phyloP scores from a whole-genome alignment of 2,888 invertebrate genomes.

The Drosophila dives region DNA sequence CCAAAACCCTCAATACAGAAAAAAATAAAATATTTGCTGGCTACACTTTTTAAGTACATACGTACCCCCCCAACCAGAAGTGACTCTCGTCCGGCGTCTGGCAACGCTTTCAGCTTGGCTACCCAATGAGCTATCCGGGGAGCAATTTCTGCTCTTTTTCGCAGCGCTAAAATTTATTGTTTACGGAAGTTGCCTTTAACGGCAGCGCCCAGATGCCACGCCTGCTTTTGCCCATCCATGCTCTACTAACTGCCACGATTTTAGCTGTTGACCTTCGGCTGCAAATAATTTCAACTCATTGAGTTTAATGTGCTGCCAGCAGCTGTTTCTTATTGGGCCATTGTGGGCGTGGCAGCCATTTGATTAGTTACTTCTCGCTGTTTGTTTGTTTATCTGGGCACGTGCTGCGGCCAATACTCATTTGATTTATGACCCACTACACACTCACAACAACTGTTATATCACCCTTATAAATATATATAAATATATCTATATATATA shows the following conservation, averaged over 20 bases:
- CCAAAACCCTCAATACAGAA: constrained; percentile 4
- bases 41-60: constrained; percentile 19
- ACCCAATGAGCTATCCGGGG: constrained; percentile 32
- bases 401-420: constrained; percentile 71
- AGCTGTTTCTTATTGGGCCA: constrained; percentile 52
- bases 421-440: constrained; percentile 66
- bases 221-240: constrained; percentile 2
- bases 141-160: constrained; percentile 52
- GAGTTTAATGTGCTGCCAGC: constrained; percentile 71
- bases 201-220: constrained; percentile 58
- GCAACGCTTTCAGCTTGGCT: constrained; percentile 45
- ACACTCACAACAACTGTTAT: constrained; percentile 30
- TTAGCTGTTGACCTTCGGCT: constrained; percentile 70
- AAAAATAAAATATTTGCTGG: constrained; percentile 16
- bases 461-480: constrained; percentile 50
- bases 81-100: not conserved
- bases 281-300: constrained; percentile 81
- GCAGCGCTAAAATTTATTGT: constrained; percentile 73
- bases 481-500: not conserved
- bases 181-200: constrained; percentile 80
- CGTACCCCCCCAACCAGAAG: not conserved
- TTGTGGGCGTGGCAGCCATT: constrained; percentile 47
- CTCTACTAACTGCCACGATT: constrained; percentile 13
- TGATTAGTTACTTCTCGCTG: constrained; percentile 37
- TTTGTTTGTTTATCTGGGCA: constrained; percentile 55